Evolutionary conservation across 2,888 invertebrate genomes (phyloP).

Genomic region (Morpho achilles): DNA sequence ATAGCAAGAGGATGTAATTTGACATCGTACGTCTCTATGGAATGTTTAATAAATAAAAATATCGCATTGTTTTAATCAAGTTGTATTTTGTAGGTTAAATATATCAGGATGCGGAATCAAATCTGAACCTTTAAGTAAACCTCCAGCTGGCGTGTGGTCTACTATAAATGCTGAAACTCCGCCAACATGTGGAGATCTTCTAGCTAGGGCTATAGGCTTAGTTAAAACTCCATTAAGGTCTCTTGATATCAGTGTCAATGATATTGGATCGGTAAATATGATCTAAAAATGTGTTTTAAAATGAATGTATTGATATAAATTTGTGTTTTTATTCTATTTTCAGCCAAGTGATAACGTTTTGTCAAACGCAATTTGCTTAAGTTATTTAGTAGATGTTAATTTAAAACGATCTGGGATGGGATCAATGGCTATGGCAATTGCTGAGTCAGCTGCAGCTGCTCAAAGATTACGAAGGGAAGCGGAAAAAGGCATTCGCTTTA

Average conservation of each 20-base stretch:
- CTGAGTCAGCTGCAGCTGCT: constrained; percentile 67
- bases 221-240: constrained; percentile 69
- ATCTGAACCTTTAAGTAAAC: constrained; percentile 53
- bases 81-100: constrained; percentile 47
- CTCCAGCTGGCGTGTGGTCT: constrained; percentile 73
- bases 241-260: constrained; percentile 69
- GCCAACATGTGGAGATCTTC: constrained; percentile 68
- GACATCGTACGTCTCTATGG: constrained; percentile 46
- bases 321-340: background rate
- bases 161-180: constrained; percentile 65
- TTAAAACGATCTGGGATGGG: constrained; percentile 72
- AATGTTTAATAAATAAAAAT: background rate
- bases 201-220: constrained; percentile 70
- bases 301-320: background rate
- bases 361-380: constrained; percentile 69
- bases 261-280: constrained; percentile 65
- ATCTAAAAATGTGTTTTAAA: background rate
- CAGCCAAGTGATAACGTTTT: constrained; percentile 53
- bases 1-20: constrained; percentile 72
- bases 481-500: constrained; percentile 66
- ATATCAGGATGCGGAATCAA: constrained; percentile 72
- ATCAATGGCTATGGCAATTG: constrained; percentile 59
- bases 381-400: constrained; percentile 65
- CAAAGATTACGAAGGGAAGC: constrained; percentile 67
- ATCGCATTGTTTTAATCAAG: background rate